phyloP scores from a whole-genome alignment of 2,888 invertebrate genomes.

The Parapristionchus giblindavisi region DNA sequence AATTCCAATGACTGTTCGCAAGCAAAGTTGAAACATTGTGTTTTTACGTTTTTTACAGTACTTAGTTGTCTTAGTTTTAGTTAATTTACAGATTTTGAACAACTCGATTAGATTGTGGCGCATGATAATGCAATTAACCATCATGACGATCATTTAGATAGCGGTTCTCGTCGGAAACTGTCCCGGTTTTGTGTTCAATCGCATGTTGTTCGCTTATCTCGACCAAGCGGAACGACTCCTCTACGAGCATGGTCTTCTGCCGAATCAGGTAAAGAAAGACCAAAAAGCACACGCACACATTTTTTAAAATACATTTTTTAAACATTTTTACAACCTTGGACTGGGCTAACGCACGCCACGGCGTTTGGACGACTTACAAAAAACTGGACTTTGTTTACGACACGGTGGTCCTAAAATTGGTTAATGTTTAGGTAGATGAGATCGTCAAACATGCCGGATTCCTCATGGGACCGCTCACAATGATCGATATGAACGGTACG shows the following conservation, averaged over 20 bases:
- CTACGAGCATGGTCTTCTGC: slow-evolving; percentile 36
- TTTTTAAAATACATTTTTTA: too few relatives aligned
- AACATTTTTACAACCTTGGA: too few relatives aligned
- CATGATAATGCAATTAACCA: not conserved
- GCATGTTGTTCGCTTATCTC: slow-evolving; percentile 47
- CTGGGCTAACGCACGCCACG: too few relatives aligned
- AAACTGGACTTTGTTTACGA: not conserved
- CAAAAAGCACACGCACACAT: too few relatives aligned
- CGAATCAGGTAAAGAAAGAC: slow-evolving; percentile 28
- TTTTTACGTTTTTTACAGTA: too few relatives aligned
- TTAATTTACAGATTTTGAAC: too few relatives aligned
- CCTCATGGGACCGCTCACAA: slow-evolving; percentile 59
- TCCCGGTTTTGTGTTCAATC: slow-evolving; percentile 60
- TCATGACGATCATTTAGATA: slow-evolving; percentile 42
- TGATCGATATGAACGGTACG: slow-evolving; percentile 60
- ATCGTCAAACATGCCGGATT: slow-evolving; percentile 52
- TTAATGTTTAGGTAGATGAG: slow-evolving; percentile 43
- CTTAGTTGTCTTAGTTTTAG: not conserved
- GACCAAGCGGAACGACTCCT: slow-evolving; percentile 10
- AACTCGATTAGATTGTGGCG: not conserved
- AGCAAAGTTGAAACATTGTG: too few relatives aligned
- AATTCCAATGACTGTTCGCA: too few relatives aligned
- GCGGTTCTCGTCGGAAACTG: slow-evolving; percentile 60
- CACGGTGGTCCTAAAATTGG: not conserved
- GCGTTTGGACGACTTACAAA: too few relatives aligned